Percentiles rank a stretch among this genome's conserved stretches.
These are phyloP conservation scores for Pangasius macronema DNA, from an alignment of 2,797 vertebrate genomes.

Conservation along the genomic window DNA sequence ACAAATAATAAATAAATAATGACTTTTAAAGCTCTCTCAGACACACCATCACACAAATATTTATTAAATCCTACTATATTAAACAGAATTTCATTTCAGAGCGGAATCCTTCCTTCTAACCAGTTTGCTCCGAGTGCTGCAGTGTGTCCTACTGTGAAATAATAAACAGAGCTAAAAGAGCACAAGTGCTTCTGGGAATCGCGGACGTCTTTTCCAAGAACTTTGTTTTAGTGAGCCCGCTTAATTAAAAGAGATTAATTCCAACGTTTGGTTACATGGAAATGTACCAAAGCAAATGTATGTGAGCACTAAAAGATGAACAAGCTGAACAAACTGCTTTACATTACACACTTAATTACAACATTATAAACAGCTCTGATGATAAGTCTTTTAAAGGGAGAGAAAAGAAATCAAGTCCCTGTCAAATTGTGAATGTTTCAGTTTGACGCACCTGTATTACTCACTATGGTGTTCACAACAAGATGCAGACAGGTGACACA, in stretches of 20 bases:
- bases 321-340: not conserved
- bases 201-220: not conserved
- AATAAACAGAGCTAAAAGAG: constrained; percentile 13
- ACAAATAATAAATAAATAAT: not conserved
- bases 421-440: not conserved
- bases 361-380: not conserved
- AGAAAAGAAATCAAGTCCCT: not conserved
- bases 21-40: not conserved
- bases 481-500: not conserved
- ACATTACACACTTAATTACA: too few species aligned
- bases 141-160: not conserved
- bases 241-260: not conserved
- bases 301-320: not conserved
- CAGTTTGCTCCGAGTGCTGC: constrained; percentile 1
- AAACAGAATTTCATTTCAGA: not conserved
- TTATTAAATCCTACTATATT: not conserved
- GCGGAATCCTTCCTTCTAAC: not conserved
- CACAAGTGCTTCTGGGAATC: constrained; percentile 15
- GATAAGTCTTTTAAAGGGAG: not conserved
- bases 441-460: not conserved
- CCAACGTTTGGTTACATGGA: not conserved
- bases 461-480: not conserved
- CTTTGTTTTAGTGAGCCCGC: not conserved
- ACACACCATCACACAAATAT: not conserved
- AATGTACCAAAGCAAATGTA: not conserved